Evolutionary conservation across 2,888 invertebrate species (phyloP).

Genomic region (Rhyacophila evoluta): DNA sequence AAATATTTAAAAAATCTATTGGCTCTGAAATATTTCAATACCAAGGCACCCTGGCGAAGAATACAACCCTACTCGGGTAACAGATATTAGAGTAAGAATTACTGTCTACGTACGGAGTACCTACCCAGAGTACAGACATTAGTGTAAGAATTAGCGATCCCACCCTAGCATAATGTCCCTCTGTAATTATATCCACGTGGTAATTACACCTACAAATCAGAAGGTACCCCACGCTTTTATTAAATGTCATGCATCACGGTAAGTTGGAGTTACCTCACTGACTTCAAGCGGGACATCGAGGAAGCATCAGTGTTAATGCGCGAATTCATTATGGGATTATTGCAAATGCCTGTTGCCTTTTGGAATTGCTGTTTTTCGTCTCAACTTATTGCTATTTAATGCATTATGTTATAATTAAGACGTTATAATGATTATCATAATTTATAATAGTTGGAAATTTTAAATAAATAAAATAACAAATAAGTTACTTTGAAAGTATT

Average conservation of each 20-base stretch:
- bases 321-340: background rate
- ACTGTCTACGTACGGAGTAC: background rate
- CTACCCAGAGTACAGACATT: slow-evolving; percentile 38
- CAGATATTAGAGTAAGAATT: slow-evolving; percentile 17
- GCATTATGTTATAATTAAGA: too few species aligned
- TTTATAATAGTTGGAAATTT: too few species aligned
- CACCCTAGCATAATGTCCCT: slow-evolving; percentile 49
- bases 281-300: background rate
- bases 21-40: background rate
- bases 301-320: background rate
- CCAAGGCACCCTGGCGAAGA: background rate
- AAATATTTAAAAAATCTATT: too few species aligned
- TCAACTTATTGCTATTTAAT: too few species aligned
- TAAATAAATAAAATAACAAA: too few species aligned
- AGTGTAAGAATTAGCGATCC: slow-evolving; percentile 51
- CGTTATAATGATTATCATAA: too few species aligned
- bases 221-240: slow-evolving; percentile 49
- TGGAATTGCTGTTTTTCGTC: background rate
- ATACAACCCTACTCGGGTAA: background rate
- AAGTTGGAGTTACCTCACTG: background rate
- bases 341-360: background rate
- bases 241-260: slow-evolving; percentile 52
- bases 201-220: slow-evolving; percentile 55
- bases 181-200: slow-evolving; percentile 54
- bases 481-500: too few species aligned